These are phyloP conservation scores for Batillaria attramentaria DNA, from an alignment of 1,140 invertebrate species.

Conservation along the genomic window DNA sequence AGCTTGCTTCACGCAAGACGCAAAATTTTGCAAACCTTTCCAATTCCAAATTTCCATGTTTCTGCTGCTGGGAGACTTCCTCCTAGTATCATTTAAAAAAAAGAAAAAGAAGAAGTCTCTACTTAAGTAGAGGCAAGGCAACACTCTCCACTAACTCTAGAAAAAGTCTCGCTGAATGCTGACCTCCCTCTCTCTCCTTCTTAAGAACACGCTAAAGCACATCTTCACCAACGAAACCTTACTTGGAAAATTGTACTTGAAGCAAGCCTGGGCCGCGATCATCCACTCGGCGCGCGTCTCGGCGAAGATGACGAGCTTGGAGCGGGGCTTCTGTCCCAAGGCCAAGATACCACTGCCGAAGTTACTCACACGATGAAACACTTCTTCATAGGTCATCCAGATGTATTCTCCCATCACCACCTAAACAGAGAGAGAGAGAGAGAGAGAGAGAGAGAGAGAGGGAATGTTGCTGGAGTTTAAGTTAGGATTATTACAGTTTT, in stretches of 20 bases:
- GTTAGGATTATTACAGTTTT: background rate
- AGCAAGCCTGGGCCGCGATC: constrained; percentile 92
- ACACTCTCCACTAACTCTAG: too few species aligned
- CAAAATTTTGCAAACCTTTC: background rate
- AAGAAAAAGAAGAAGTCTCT: too few species aligned
- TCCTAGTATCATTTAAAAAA: too few species aligned
- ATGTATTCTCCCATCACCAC: constrained; percentile 80
- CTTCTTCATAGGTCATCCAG: constrained; percentile 89
- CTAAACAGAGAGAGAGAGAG: constrained; percentile 61
- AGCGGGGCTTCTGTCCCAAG: constrained; percentile 76
- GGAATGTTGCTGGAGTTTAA: background rate
- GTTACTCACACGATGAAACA: constrained; percentile 81
- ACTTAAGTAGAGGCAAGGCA: too few species aligned
- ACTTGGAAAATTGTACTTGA: constrained; percentile 92
- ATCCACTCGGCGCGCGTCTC: constrained; percentile 99
- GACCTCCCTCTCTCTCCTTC: background rate
- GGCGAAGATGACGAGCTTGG: constrained; percentile 93
- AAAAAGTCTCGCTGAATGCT: too few species aligned
- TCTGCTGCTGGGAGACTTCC: too few species aligned
- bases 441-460: background rate
- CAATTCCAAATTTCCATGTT: background rate
- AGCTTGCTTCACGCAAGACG: background rate
- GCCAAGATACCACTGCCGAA: constrained; percentile 77
- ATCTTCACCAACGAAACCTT: too few species aligned
- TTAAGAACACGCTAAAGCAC: too few species aligned